phyloP scores from a whole-genome alignment of 2,113 vertebrate genomes.

The Actinemys pallida region DNA sequence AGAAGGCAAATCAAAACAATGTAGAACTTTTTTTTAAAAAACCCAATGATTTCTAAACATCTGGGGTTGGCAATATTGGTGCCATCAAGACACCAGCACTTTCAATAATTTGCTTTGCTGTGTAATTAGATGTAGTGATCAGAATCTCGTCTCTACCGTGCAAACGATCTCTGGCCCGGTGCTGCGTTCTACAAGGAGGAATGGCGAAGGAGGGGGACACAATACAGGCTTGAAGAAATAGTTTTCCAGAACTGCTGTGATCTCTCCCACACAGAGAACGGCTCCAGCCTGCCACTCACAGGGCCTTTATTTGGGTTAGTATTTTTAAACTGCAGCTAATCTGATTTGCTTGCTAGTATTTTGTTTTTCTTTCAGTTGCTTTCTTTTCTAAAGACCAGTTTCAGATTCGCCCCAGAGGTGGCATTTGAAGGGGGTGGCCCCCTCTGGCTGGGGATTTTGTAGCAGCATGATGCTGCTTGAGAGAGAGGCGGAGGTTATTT shows the following conservation, averaged over 20 bases:
- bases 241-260: neutral
- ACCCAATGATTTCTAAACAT: neutral
- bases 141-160: neutral
- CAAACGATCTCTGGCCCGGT: neutral
- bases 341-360: neutral
- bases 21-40: neutral
- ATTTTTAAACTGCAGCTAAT: neutral
- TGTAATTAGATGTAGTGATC: neutral
- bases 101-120: neutral
- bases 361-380: neutral
- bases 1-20: neutral
- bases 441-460: neutral
- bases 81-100: neutral
- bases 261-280: neutral
- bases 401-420: neutral
- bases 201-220: neutral
- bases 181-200: neutral
- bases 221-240: neutral
- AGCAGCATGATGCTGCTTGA: neutral
- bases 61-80: neutral
- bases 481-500: neutral
- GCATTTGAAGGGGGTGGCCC: neutral
- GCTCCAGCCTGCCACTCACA: neutral
- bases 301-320: neutral
- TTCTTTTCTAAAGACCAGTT: neutral